These are phyloP conservation scores for Bombus superbus DNA, from an alignment of 1,140 invertebrate species.

Conservation along the genomic window DNA sequence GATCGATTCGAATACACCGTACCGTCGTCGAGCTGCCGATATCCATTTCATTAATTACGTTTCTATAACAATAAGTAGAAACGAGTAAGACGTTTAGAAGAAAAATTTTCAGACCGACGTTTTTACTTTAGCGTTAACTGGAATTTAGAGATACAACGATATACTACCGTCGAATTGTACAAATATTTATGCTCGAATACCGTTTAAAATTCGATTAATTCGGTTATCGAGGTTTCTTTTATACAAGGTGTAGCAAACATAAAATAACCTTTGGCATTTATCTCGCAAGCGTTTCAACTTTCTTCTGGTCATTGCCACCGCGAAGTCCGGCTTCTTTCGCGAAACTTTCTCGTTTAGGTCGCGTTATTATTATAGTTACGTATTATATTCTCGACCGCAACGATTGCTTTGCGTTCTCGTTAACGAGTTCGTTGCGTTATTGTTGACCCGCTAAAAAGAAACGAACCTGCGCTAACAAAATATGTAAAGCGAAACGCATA, in stretches of 20 bases:
- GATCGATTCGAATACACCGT: not conserved
- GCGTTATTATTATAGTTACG: conserved; percentile 11
- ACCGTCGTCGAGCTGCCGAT: not conserved
- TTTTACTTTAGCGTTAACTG: too few species aligned
- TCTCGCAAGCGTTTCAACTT: not conserved
- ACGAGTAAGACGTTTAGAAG: too few species aligned
- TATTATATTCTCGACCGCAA: conserved; percentile 15
- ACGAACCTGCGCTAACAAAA: conserved; percentile 35
- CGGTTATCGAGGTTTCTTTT: too few species aligned
- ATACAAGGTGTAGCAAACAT: not conserved
- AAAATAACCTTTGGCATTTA: not conserved
- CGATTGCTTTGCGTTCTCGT: conserved; percentile 34
- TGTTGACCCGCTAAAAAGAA: conserved; percentile 39
- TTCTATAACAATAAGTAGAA: too few species aligned
- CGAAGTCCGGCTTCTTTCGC: not conserved
- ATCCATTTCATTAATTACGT: too few species aligned
- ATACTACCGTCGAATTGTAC: too few species aligned
- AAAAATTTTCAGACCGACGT: too few species aligned
- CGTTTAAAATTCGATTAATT: too few species aligned
- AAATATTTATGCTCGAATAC: too few species aligned
- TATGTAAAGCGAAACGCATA: conserved; percentile 54
- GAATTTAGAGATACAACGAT: too few species aligned
- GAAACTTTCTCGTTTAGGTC: not conserved
- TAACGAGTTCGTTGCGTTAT: conserved; percentile 25
- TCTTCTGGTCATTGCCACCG: not conserved